Evolutionary conservation across 2,797 vertebrate genomes (phyloP).

Genomic region (Natrix natrix): DNA sequence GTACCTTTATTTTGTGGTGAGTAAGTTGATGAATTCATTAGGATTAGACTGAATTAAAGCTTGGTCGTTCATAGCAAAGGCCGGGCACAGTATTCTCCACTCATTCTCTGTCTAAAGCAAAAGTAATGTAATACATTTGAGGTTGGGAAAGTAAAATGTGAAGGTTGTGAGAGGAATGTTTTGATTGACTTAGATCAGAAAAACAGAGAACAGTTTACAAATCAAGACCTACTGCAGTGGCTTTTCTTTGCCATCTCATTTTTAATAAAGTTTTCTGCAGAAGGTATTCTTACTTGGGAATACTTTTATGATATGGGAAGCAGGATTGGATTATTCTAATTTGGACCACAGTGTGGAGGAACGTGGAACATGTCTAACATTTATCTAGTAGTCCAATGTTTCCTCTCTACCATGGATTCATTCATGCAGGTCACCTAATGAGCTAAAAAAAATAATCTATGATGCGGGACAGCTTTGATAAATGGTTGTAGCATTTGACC

Average conservation of each 20-base stretch:
- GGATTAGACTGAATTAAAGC: constrained; percentile 4
- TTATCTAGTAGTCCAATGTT: background rate
- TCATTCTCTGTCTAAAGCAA: constrained; percentile 4
- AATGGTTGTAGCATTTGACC: background rate
- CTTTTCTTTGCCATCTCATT: background rate
- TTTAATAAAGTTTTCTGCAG: background rate
- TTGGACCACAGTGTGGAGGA: background rate
- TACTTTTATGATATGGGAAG: background rate
- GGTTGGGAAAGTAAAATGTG: background rate
- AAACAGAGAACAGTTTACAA: background rate
- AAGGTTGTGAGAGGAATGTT: background rate
- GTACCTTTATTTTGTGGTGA: background rate
- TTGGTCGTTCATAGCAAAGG: constrained; percentile 5
- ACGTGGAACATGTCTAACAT: background rate
- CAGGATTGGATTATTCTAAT: background rate
- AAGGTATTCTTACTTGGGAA: background rate
- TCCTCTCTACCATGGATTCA: background rate
- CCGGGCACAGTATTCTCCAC: background rate
- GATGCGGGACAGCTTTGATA: background rate
- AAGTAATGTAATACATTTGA: background rate
- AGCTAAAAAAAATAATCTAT: background rate
- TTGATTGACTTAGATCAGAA: background rate
- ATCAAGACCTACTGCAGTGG: background rate
- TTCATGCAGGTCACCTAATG: background rate
- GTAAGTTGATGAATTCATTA: background rate